A percentile compares a stretch with the other conserved stretches of the same genome.
Conservation (phyloP, 37 sponge, comb jelly and placozoan genomes). For the Geodia barretti region DNA sequence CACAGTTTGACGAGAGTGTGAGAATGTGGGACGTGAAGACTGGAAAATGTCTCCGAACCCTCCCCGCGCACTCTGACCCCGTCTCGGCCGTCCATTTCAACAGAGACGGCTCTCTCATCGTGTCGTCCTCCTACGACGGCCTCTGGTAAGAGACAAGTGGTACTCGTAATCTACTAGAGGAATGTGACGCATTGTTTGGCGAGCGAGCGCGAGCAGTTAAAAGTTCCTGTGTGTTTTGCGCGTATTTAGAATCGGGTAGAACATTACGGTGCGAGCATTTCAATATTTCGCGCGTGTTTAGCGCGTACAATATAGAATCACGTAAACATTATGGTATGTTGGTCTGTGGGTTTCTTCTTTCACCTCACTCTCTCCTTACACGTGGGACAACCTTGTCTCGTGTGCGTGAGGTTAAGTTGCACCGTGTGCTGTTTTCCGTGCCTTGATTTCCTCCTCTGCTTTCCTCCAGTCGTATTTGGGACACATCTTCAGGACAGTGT, state of each 20-base stretch:
- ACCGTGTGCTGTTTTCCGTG: too few relatives aligned
- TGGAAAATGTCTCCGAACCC: constrained; percentile 82
- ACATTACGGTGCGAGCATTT: too few relatives aligned
- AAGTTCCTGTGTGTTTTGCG: too few relatives aligned
- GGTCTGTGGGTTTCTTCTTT: background rate
- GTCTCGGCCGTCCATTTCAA: constrained; percentile 97
- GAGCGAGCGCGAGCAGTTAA: too few relatives aligned
- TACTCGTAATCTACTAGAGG: background rate
- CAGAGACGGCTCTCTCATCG: constrained; percentile 96
- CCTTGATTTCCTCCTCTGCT: too few relatives aligned
- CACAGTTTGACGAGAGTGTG: constrained; percentile 96
- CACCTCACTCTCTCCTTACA: too few relatives aligned
- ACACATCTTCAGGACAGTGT: constrained; percentile 96
- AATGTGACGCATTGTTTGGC: background rate
- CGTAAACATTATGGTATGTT: too few relatives aligned
- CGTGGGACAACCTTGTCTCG: too few relatives aligned
- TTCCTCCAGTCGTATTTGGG: constrained; percentile 96
- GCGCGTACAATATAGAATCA: too few relatives aligned
- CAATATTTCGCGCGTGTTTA: too few relatives aligned
- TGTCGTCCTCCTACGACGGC: constrained; percentile 96
- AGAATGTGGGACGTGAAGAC: constrained; percentile 95
- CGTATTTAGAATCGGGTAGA: too few relatives aligned
- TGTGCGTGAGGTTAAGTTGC: background rate
- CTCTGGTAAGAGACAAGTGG: constrained; percentile 60
- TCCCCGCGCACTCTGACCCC: constrained; percentile 99